Evolutionary conservation across 2,797 vertebrate genomes (phyloP), one percentile per base, ranked within the genome.

Genomic region (Sylvia borin): DNA sequence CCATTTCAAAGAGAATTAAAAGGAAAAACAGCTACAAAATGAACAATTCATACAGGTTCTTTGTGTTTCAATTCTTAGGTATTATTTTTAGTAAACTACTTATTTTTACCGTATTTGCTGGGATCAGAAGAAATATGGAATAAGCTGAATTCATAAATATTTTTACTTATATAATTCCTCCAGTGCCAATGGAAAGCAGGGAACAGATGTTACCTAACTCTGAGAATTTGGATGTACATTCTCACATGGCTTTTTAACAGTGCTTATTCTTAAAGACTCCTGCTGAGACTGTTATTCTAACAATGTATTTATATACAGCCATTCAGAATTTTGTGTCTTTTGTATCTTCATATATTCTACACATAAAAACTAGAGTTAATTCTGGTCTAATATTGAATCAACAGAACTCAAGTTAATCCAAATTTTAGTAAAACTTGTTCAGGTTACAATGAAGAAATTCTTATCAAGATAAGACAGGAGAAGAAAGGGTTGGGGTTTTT

Each of bases 121-220:
- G 51, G 48, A 94, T 85, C 89, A 87, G n/a, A 91, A 68, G 61
- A 91, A 92, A 77, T 38, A 78, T 0, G 1, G 58, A 66, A 76
- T 61, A 94, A 92, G 90, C 83, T 77, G 95, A 94, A 90, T 79
- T 79, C 51, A 76, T 79, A 90, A 93, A 92, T 94, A 93, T 84
- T 95, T 95, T 88, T 95, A 88, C 94, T 92, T 95, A 92, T 17
- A 31, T 62, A 79, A 79, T 66, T 94, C 55, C 80, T 76, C 71
- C 64, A 86, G 34, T 88, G 80, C 85, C 83, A 92, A 64, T 73
- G 76, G 83, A 93, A 95, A 81, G 40, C 38, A 93, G 60, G 83
- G 48, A 92, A 83, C 83, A 92, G 92, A 90, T 86, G 83, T 94
- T 94, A 91, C 64, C 76, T 60, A 78, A 93, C 79, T 79, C 71